Conservation (phyloP, 2,113 vertebrate species). For the Corydoras maculifer region DNA sequence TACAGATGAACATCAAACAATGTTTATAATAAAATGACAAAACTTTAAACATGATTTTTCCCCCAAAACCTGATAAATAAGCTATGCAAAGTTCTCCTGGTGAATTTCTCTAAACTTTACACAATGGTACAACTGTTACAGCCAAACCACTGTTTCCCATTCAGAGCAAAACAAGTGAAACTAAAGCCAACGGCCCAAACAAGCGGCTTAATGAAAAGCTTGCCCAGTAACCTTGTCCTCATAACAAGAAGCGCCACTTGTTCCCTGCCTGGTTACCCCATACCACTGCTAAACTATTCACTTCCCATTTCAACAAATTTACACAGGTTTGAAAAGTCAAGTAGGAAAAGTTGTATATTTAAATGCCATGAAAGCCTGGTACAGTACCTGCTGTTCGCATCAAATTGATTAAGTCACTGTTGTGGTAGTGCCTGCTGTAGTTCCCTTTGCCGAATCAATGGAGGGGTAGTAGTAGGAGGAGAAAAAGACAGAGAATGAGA, state of each 20-base stretch:
- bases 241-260: conserved; percentile 37
- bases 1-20: too few species aligned
- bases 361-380: conserved; percentile 31
- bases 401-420: conserved; percentile 98
- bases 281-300: conserved; percentile 30
- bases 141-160: conserved; percentile 4
- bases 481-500: conserved; percentile 59
- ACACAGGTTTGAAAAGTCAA: conserved; percentile 9
- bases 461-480: conserved; percentile 53
- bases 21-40: too few species aligned
- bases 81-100: neutral
- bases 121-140: conserved; percentile 26
- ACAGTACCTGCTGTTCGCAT: conserved; percentile 97
- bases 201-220: conserved; percentile 39
- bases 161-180: conserved; percentile 24
- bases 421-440: conserved; percentile 84
- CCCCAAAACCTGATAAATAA: neutral
- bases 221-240: conserved; percentile 33
- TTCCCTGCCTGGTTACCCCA: conserved; percentile 33
- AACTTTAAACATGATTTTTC: too few species aligned
- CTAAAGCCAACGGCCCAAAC: conserved; percentile 26
- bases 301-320: conserved; percentile 27
- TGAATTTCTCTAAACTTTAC: neutral
- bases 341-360: conserved; percentile 11
- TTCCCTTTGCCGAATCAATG: conserved; percentile 85